Evolutionary conservation across 2,888 invertebrate species (phyloP).

Genomic region (Chesias legatella): DNA sequence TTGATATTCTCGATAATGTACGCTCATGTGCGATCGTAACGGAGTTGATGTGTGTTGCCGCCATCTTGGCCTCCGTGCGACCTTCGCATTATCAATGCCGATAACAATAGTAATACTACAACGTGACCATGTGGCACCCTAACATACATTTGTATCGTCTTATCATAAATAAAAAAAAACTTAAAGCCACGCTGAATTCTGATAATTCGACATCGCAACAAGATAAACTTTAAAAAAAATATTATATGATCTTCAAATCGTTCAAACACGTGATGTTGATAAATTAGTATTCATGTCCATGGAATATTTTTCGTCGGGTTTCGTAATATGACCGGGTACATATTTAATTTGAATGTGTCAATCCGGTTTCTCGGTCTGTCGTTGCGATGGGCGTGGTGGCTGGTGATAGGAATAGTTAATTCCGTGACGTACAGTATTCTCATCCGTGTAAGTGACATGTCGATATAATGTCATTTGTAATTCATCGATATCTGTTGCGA

Average conservation of each 20-base stretch:
- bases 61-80: slow-evolving; percentile 59
- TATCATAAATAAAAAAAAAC: slow-evolving; percentile 63
- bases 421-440: slow-evolving; percentile 34
- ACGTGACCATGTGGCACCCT: slow-evolving; percentile 71
- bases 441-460: background rate
- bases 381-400: slow-evolving; percentile 40
- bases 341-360: slow-evolving; percentile 24
- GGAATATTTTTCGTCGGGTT: slow-evolving; percentile 24
- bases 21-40: slow-evolving; percentile 27
- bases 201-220: slow-evolving; percentile 63
- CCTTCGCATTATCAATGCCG: slow-evolving; percentile 70
- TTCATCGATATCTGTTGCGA: background rate
- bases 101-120: slow-evolving; percentile 69
- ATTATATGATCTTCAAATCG: slow-evolving; percentile 48
- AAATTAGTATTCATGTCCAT: slow-evolving; percentile 21
- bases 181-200: slow-evolving; percentile 48
- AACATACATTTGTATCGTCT: slow-evolving; percentile 77
- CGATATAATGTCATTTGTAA: slow-evolving; percentile 32
- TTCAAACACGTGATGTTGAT: slow-evolving; percentile 19
- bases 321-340: slow-evolving; percentile 20
- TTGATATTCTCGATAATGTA: slow-evolving; percentile 39
- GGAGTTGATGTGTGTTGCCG: slow-evolving; percentile 31
- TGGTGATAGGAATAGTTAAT: slow-evolving; percentile 33
- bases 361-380: slow-evolving; percentile 38
- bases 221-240: slow-evolving; percentile 51